Conservation (phyloP, 2,113 vertebrate species). For the Salvelinus namaycush region DNA sequence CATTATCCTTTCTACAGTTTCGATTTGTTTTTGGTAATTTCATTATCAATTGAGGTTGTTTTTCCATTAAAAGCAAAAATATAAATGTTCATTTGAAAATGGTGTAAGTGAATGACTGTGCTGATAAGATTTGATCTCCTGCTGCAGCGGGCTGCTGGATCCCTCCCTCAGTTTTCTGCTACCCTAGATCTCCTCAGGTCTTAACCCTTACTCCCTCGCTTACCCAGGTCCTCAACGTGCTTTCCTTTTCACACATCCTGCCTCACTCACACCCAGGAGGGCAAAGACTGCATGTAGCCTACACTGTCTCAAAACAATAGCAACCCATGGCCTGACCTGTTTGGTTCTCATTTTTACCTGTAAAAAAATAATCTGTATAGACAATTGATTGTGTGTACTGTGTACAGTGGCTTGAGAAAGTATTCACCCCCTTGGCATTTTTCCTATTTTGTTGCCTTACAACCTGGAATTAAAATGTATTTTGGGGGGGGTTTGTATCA, state of each 20-base stretch:
- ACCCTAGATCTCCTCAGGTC: constrained; percentile 24
- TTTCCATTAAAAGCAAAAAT: too few species aligned
- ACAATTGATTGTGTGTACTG: constrained; percentile 18
- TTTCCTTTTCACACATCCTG: constrained; percentile 6
- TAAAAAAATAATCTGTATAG: constrained; percentile 52
- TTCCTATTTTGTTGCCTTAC: too few species aligned
- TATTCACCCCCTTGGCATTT: too few species aligned
- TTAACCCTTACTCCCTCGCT: constrained; percentile 22
- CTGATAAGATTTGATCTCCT: not conserved
- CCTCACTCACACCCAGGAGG: not conserved
- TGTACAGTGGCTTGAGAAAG: not conserved
- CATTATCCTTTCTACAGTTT: too few species aligned
- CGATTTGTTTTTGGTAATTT: too few species aligned
- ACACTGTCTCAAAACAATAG: not conserved
- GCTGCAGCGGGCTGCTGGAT: not conserved
- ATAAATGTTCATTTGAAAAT: too few species aligned
- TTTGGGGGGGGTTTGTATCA: too few species aligned
- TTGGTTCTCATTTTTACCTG: constrained; percentile 34
- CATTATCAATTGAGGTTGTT: too few species aligned
- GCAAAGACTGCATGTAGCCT: not conserved
- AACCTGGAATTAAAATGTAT: too few species aligned
- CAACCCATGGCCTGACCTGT: constrained; percentile 22
- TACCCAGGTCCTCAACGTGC: constrained; percentile 5
- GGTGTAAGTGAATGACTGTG: not conserved
- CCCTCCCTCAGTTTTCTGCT: constrained; percentile 15